Base-by-base conservation (phyloP, 1,140 invertebrate genomes). In the Anthonomus grandis region DNA sequence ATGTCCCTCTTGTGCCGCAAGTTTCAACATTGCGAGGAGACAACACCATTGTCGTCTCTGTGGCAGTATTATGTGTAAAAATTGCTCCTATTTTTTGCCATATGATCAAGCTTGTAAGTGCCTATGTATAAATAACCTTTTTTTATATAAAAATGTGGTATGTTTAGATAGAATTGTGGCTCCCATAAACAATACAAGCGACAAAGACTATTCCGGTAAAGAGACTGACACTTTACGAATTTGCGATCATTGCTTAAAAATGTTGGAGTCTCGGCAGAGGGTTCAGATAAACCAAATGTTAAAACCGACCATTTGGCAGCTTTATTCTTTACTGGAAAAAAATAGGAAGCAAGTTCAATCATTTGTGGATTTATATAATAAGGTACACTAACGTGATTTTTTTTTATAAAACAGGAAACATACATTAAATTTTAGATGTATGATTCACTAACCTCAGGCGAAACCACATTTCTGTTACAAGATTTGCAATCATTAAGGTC, bases 11-110 rank as follows among this genome's bases (percentile, higher is more conserved):
- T 99, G 96, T 80, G 90, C 90, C 3, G 86, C 85, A 70, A 82
- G 82, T 41, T 99, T 99, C 72, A 86, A 88, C 64, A 70, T 98
- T 24, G 85, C 92, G 0, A 80, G 91, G 49, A 78, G 95, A 55
- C 90, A 95, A 73, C 96, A 98, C 78, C 96, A 99, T 75, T 99
- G 96, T 70, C 78, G 96, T 61, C 77, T 98, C 4, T 98, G 96
- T 80, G 96, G 97, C 0, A 89, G 89, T 46, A 88, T 99, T 52
- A 90, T 98, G 81, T 99, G 96, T 74, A 82, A 95, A 71, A 85
- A 88, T 62, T 99, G 96, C 73, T 97, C 94, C 12, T 76, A 86
- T 59, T 97, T 96, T 75, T 76, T 98, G 56, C 82, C 89, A 27
- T 79, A 93, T 66, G 77, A 83, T 46, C 84, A 86, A 75, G 95